phyloP scores from a whole-genome alignment of 1,140 invertebrate genomes.

The Drosophila teissieri region DNA sequence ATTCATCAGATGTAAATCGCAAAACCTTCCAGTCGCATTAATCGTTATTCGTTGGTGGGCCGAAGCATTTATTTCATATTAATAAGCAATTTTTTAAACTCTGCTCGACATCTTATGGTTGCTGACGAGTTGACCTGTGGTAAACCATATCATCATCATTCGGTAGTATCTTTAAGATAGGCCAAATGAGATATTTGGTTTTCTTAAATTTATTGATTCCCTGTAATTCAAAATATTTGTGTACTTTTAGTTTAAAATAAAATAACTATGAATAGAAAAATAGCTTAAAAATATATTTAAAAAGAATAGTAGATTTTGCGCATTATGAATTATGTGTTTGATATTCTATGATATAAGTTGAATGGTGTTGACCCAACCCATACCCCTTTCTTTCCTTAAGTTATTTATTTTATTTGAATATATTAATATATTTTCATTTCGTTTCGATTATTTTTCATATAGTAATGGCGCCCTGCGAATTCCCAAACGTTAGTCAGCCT shows the following conservation, averaged over 20 bases:
- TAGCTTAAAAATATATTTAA: too few species aligned
- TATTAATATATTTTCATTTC: conserved; percentile 44
- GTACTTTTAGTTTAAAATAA: too few species aligned
- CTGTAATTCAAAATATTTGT: conserved; percentile 17
- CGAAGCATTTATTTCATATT: conserved; percentile 77
- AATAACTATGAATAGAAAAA: too few species aligned
- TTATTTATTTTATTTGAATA: conserved; percentile 63
- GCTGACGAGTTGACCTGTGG: conserved; percentile 59
- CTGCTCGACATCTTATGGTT: conserved; percentile 68
- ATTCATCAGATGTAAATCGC: conserved; percentile 78
- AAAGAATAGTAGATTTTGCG: too few species aligned
- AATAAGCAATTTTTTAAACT: conserved; percentile 76
- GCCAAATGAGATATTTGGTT: conserved; percentile 6
- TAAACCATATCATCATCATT: conserved; percentile 43
- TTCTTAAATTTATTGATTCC: conserved; percentile 30
- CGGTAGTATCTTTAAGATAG: conserved; percentile 39
- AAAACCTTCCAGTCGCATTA: conserved; percentile 74
- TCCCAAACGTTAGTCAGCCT: conserved; percentile 36
- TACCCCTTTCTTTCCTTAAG: conserved; percentile 1
- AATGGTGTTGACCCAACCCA: not conserved
- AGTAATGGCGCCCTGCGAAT: conserved; percentile 35
- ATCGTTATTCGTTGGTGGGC: conserved; percentile 78
- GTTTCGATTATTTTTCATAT: conserved; percentile 58
- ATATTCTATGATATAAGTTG: not conserved
- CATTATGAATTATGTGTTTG: not conserved